Evolutionary conservation across 2,113 vertebrate genomes (phyloP), one percentile per base, ranked within the genome.

Genomic region (Perca schrenkii): DNA sequence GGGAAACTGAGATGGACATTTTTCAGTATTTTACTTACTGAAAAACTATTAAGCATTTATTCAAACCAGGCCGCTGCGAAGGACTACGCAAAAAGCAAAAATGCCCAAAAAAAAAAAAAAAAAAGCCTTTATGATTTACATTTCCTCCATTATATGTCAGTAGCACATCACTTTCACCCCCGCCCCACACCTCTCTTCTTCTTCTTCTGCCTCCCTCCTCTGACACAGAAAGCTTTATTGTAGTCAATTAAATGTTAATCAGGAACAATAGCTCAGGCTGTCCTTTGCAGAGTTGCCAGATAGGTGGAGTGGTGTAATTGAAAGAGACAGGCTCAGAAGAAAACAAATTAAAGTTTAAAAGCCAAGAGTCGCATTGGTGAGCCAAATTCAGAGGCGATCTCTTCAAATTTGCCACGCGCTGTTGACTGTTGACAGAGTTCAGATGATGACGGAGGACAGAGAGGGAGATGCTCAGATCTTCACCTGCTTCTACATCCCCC

Each of bases 341-440:
- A 95, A 94, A 93, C 91, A 94, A 91, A 94, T 95, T 92, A 94
- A 94, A 93, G 85, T 94, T 95, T 95, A 81, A 94, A 94, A 91
- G 83, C 78, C 82, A 57, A 36, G 64, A 86, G 86, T 89, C 75
- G 56, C 71, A 64, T 19, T 22, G 64, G 67, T 19, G 67, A 84
- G 79, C 69, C 81, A 81, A 70, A 21, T 69, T 83, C 84, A 63
- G 58, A 80, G 86, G 73, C 34, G 74, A 85, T 78, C 49, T 74
- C 63, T 80, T 89, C n/a, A 77, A 64, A 85, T 86, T 75, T 73
- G 46, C 31, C 50, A 36, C 8, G 17, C 31, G 21, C 57, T 63
- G 70, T 77, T 70, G 66, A 70, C 58, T 78, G 76, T 25, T 65
- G 85, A 77, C 66, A 61, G 77, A 82, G 49, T 25, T 40, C 2